Evolutionary conservation across 2,888 invertebrate species (phyloP), one percentile per base, ranked within the genome.

Genomic region (Morpho helenor): DNA sequence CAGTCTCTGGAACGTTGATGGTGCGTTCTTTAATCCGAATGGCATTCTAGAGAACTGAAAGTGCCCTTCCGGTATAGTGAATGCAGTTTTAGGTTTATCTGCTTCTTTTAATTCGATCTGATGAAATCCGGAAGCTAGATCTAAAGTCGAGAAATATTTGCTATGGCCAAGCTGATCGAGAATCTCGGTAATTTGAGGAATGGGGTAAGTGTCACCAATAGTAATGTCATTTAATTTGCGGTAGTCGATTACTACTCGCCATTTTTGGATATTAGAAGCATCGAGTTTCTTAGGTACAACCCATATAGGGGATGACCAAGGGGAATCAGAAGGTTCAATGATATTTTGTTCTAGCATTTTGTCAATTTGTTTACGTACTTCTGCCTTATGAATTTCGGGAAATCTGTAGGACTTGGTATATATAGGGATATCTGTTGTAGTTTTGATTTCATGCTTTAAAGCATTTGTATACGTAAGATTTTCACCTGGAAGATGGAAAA

Each of bases 211-310:
- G 5, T 70, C 69, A 2, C 64, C 66, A 2, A 69, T 59, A 7
- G 66, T 68, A 3, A 67, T 57, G 10, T 70, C 65, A 43, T 70
- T 73, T 0, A 71, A 49, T 23, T 65, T 64, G 0, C 71, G 10
- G 40, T 67, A 71, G 43, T 63, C 60, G 0, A 63, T 60, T 7
- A 60, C 70, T 4, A 72, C 47, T 5, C 68, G 51, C 67, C 66
- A 71, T 60, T 72, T 71, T 5, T 39, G 43, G 42, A 60, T 48
- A 0, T 64, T 63, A 1, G 65, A 65, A 2, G 69, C 63, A 44
- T 71, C 69, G 0, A 52, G 5, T 44, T 72, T 72, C 49, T 71
- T 73, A 0, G 68, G 70, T 0, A 72, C 66, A 2, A 70, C 8
- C 42, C 42, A 42, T 57, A 69, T 65, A 1, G 68, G 69, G 0